Evolutionary conservation across 1,140 invertebrate genomes (phyloP).

Genomic region (Berghia stephanieae): DNA sequence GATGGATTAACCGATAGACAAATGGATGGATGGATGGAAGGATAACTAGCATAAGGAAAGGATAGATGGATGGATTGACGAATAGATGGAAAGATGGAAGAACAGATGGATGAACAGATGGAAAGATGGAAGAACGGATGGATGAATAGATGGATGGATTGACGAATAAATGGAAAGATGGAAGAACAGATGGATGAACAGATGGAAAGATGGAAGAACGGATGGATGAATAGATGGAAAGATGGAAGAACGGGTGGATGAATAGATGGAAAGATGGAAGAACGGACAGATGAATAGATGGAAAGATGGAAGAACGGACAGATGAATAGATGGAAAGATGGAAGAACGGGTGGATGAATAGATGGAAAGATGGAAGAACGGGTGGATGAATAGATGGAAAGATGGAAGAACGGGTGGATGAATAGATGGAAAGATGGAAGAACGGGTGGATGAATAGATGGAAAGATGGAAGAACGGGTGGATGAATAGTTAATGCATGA

Average conservation of each 20-base stretch:
- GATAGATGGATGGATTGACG: neutral
- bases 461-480: no score
- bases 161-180: constrained; percentile 4
- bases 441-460: no score
- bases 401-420: no score
- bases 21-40: neutral
- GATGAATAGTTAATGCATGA: no score
- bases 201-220: neutral
- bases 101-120: no score
- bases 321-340: neutral
- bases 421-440: no score
- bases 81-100: neutral
- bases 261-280: neutral
- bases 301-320: neutral
- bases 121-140: no score
- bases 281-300: neutral
- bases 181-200: neutral
- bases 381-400: no score
- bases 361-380: neutral
- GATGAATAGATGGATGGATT: no score
- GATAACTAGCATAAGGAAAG: neutral
- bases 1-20: neutral
- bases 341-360: neutral
- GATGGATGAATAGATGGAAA: neutral
- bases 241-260: neutral